Evolutionary conservation across 2,113 vertebrate species (phyloP).

Genomic region (Oryzias curvinotus): DNA sequence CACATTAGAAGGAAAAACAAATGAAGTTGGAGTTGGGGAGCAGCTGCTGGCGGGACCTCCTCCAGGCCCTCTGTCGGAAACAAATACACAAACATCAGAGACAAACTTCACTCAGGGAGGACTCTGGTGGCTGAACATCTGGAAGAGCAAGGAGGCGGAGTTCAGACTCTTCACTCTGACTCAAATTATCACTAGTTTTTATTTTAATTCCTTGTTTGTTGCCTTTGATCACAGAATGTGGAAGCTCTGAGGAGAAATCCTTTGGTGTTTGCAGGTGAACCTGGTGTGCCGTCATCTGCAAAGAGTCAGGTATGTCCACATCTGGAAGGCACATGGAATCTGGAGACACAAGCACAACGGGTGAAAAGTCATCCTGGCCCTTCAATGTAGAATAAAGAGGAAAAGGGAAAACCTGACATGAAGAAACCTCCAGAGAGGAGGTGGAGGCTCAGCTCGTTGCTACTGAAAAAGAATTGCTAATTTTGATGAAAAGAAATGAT

Average conservation of each 20-base stretch:
- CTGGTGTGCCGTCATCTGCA: constrained; percentile 67
- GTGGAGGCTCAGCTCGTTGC: constrained; percentile 28
- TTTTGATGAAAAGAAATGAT: not conserved
- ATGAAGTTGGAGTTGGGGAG: constrained; percentile 54
- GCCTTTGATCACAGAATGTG: too few relatives aligned
- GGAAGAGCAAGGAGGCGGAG: constrained; percentile 19
- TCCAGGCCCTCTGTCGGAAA: constrained; percentile 37
- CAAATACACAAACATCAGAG: constrained; percentile 11
- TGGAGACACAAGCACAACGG: constrained; percentile 61
- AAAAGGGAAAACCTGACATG: constrained; percentile 64
- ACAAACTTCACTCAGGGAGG: constrained; percentile 30
- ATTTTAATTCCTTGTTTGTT: too few relatives aligned
- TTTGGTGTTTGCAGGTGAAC: not conserved
- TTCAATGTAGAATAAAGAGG: constrained; percentile 72
- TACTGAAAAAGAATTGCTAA: not conserved
- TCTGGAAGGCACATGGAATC: constrained; percentile 76
- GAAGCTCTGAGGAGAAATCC: too few relatives aligned
- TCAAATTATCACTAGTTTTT: too few relatives aligned
- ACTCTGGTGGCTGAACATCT: constrained; percentile 64
- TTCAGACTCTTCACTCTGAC: not conserved
- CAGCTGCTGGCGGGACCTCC: constrained; percentile 51
- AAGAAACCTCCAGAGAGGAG: constrained; percentile 61
- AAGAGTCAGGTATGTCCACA: constrained; percentile 63
- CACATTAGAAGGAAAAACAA: constrained; percentile 60
- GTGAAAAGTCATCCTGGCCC: constrained; percentile 59